Conservation (phyloP, 1,140 invertebrate genomes). For the Cherax destructor region DNA sequence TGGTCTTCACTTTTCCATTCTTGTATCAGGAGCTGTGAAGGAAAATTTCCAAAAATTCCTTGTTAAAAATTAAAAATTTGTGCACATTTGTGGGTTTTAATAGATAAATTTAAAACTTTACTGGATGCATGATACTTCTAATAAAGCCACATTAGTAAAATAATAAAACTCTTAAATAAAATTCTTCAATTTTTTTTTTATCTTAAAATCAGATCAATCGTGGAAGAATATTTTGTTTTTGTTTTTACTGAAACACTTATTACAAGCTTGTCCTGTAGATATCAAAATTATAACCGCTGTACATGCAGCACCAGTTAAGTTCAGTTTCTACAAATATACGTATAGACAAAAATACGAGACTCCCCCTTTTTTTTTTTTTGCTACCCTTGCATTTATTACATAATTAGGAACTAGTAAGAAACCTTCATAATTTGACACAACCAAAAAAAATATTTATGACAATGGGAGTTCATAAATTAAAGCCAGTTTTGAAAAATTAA, state of each 20-base stretch:
- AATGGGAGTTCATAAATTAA: slow-evolving; percentile 10
- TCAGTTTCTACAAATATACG: not conserved
- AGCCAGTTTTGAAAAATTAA: not conserved
- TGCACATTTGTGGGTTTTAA: not conserved
- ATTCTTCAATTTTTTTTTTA: not conserved
- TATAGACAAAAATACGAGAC: not conserved
- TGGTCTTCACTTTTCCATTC: slow-evolving; percentile 8
- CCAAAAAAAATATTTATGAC: not conserved
- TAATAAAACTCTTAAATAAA: not conserved
- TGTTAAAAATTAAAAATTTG: not conserved
- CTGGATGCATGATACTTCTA: not conserved
- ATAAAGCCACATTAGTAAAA: not conserved
- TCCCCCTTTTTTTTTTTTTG: not conserved
- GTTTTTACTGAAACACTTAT: not conserved
- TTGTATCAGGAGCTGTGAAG: slow-evolving; percentile 8
- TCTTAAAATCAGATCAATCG: not conserved
- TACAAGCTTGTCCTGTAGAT: not conserved
- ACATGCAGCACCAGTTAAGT: slow-evolving; percentile 1
- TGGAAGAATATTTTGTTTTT: not conserved
- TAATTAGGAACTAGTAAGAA: slow-evolving; percentile 11
- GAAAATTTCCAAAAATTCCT: slow-evolving; percentile 5
- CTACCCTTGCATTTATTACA: not conserved
- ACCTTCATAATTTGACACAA: not conserved
- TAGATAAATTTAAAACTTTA: not conserved
- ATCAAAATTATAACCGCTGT: not conserved